Percentiles rank a stretch among this genome's conserved stretches.
Conservation (phyloP, 2,113 vertebrate species). For the Oreocharis arfaki region DNA sequence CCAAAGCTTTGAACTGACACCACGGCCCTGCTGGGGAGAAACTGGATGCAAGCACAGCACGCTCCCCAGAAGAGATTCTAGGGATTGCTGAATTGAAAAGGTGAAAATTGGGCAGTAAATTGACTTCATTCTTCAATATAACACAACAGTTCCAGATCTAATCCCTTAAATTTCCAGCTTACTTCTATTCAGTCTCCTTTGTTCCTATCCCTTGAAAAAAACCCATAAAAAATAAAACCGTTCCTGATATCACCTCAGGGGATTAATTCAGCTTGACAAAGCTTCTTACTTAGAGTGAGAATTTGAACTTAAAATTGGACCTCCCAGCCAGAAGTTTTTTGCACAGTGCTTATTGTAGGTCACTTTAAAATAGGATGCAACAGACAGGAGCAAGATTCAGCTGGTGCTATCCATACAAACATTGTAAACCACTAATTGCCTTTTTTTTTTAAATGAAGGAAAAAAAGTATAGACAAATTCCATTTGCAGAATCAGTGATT, state of each 20-base stretch:
- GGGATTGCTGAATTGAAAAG: neutral
- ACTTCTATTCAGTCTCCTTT: neutral
- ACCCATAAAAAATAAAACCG: neutral
- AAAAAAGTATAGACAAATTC: neutral
- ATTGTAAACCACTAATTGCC: neutral
- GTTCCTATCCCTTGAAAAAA: neutral
- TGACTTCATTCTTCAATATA: neutral
- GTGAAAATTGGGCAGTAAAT: neutral
- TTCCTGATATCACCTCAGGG: neutral
- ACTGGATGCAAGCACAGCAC: neutral
- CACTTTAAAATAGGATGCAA: neutral
- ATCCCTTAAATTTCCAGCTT: neutral
- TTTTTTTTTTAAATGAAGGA: neutral
- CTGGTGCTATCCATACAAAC: neutral
- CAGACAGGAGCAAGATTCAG: neutral
- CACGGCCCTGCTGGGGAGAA: neutral
- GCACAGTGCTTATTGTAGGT: neutral
- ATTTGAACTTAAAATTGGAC: neutral
- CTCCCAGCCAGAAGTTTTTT: neutral
- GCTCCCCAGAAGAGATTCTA: neutral
- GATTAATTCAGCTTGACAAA: neutral
- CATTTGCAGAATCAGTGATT: conserved; percentile 21
- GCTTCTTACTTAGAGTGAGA: neutral
- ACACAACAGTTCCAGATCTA: neutral
- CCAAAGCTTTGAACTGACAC: neutral